Conservation (phyloP, 2,888 invertebrate species). For the Cynaeus angustus region DNA sequence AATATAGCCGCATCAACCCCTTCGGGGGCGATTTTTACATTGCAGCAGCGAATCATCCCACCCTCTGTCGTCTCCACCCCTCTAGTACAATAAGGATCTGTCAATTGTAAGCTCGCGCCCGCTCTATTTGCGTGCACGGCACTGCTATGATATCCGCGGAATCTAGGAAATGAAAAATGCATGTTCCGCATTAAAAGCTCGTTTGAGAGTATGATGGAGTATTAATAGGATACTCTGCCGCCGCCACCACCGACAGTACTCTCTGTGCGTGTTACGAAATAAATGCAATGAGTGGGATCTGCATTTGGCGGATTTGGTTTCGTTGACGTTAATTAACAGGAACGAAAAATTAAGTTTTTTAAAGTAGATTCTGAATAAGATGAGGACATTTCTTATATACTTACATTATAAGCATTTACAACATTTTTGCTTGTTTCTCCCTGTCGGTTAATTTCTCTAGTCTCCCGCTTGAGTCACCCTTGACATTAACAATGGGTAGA, state of each 20-base stretch:
- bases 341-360: conserved; percentile 26
- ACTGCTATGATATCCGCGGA: conserved; percentile 57
- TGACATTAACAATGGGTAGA: conserved; percentile 49
- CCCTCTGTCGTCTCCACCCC: conserved; percentile 47
- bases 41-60: conserved; percentile 48
- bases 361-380: background rate
- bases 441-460: background rate
- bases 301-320: conserved; percentile 43
- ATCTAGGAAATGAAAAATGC: conserved; percentile 69
- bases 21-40: conserved; percentile 68
- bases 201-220: conserved; percentile 62
- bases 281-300: conserved; percentile 51
- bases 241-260: conserved; percentile 36
- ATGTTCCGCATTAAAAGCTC: conserved; percentile 67
- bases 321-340: conserved; percentile 43
- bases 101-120: conserved; percentile 68
- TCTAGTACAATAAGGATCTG: conserved; percentile 68
- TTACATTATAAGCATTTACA: no score
- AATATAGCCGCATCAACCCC: conserved; percentile 67
- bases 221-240: conserved; percentile 59
- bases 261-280: conserved; percentile 31
- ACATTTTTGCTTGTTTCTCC: conserved; percentile 1
- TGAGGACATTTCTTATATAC: no score
- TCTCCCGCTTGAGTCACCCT: conserved; percentile 37
- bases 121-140: conserved; percentile 64